A percentile compares a stretch with the other conserved stretches of the same genome.
phyloP scores from a whole-genome alignment of 2,113 vertebrate genomes.

The Dolichotis patagonum region DNA sequence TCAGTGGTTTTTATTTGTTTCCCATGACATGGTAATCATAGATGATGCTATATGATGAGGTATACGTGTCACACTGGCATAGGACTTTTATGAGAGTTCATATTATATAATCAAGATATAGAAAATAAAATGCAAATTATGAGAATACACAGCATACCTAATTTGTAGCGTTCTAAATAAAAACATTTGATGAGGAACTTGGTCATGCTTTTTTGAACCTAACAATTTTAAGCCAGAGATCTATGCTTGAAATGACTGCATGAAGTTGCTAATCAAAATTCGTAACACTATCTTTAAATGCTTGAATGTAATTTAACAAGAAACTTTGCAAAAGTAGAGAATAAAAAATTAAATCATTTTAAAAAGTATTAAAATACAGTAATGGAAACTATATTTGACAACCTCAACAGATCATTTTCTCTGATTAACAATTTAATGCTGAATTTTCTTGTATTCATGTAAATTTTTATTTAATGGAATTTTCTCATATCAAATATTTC shows the following conservation, averaged over 20 bases:
- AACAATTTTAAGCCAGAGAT: not conserved
- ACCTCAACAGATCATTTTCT: not conserved
- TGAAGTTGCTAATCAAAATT: not conserved
- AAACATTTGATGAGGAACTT: not conserved
- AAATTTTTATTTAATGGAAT: not conserved
- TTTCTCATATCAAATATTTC: slow-evolving; percentile 40
- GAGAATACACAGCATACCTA: not conserved
- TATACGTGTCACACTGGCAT: not conserved
- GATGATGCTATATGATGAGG: not conserved
- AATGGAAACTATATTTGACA: slow-evolving; percentile 16
- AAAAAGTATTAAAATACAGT: not conserved
- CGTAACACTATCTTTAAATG: not conserved
- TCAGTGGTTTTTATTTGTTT: not conserved
- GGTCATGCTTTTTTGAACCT: not conserved
- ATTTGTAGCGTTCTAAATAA: not conserved
- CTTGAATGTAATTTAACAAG: not conserved
- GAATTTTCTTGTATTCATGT: slow-evolving; percentile 1
- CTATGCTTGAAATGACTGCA: not conserved
- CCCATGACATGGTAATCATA: not conserved
- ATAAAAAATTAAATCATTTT: not conserved
- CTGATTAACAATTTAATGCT: slow-evolving; percentile 13
- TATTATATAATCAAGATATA: not conserved
- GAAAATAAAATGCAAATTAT: not conserved
- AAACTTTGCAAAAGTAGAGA: not conserved
- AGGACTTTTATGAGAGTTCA: not conserved